Evolutionary conservation across 2,113 vertebrate species (phyloP).

Genomic region (Collichthys lucidus): DNA sequence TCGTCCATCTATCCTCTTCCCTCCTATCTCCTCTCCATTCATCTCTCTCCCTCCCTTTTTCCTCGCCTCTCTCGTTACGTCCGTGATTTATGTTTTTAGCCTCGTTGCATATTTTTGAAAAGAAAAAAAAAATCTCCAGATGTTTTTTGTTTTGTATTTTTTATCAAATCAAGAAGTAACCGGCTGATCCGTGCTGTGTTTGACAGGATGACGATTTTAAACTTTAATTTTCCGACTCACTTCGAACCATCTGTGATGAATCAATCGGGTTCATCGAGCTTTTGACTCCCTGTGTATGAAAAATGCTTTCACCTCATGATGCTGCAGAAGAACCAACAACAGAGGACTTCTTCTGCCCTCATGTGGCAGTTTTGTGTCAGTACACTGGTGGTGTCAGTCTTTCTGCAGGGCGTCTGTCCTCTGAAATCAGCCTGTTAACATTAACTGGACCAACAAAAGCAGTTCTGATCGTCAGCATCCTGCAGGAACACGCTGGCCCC

Average conservation of each 20-base stretch:
- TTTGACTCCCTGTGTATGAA: not conserved
- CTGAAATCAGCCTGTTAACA: not conserved
- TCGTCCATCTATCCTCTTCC: not conserved
- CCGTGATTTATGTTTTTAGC: not conserved
- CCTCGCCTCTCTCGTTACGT: not conserved
- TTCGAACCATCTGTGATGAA: not conserved
- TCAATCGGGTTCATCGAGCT: not conserved
- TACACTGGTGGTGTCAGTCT: not conserved
- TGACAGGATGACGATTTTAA: not conserved
- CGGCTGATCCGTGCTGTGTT: not conserved
- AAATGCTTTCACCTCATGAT: not conserved
- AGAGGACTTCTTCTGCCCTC: conserved; percentile 42
- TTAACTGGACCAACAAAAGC: not conserved
- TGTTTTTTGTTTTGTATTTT: not conserved
- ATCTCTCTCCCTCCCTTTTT: not conserved
- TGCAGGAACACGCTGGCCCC: not conserved
- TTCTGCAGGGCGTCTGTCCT: not conserved
- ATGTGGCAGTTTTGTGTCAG: not conserved
- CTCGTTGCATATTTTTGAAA: not conserved
- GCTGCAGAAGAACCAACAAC: not conserved
- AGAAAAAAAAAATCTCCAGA: not conserved
- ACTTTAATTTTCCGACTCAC: not conserved
- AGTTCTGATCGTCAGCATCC: not conserved
- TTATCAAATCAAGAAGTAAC: accelerated
- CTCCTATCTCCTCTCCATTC: not conserved